Base-by-base conservation (phyloP, 2,113 vertebrate genomes). In the Gymnogyps californianus region DNA sequence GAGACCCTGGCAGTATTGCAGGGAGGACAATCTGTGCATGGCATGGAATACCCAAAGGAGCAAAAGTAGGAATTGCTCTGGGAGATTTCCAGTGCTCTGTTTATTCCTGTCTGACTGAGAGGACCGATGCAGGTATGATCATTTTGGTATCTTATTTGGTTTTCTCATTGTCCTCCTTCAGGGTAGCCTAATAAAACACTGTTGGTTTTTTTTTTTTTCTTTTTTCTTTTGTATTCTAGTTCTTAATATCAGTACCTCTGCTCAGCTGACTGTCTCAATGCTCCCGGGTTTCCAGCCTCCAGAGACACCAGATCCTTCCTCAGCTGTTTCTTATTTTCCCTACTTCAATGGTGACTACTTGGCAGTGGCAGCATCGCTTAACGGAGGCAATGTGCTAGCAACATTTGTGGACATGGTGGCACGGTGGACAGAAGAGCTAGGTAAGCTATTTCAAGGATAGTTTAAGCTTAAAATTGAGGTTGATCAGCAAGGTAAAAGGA, bases 61-160 rank as follows among this genome's bases (percentile, higher is more conserved):
- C 99, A 2, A 98, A 94, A 54, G 99, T 99, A 38, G 99, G 99
- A n/a, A 98, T 98, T 38, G 99, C 99, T 22, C 91, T 99, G 92
- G 99, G 99, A 70, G 99, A 99, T 92, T 98, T 99, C 78, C 99
- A 99, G 94, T 99, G 99, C 87, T 99, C 99, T 1, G 99, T 99
- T 78, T 99, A 99, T 96, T 99, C 99, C 95, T 99, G 99, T 94
- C 98, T 99, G 98, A 96, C 94, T 16, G 97, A 97, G 29, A 98
- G 82, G 77, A 99, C 98, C 31, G 99, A 99, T 44, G 99, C 99
- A 98, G 99, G 99, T 99, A 92, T 40, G 81, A 42, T 70, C 11
- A 13, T 85, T 76, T 86, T 70, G 49, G 6, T 57, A 28, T 40
- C 61, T 78, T 10, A 9, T 4, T 82, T 34, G 11, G 21, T 89